Conservation (phyloP, 2,113 vertebrate genomes). For the Alces alces region DNA sequence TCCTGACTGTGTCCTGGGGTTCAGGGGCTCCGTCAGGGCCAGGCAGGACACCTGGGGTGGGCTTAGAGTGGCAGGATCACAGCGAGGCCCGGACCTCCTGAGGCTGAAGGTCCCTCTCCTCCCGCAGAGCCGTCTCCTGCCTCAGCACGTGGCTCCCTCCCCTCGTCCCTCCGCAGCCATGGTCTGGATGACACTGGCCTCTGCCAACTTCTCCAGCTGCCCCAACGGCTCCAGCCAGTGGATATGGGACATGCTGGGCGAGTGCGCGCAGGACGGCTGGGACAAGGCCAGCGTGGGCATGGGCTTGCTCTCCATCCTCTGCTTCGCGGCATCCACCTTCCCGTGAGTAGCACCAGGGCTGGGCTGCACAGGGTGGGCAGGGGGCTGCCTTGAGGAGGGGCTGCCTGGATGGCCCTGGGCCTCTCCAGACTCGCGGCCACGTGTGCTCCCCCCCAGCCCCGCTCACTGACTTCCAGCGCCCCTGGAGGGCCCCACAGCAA, state of each 20-base stretch:
- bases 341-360: slow-evolving; percentile 84
- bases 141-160: background rate
- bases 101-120: background rate
- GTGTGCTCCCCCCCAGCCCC: accelerated
- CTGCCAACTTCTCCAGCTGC: slow-evolving; percentile 83
- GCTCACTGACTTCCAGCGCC: background rate
- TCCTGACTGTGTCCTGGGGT: background rate
- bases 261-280: slow-evolving; percentile 87
- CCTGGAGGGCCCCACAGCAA: background rate
- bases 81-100: background rate
- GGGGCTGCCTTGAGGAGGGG: background rate
- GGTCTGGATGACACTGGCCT: slow-evolving; percentile 46
- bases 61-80: accelerated
- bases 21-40: background rate
- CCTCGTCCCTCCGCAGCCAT: background rate
- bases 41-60: background rate
- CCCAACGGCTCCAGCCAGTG: slow-evolving; percentile 87
- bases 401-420: background rate
- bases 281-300: slow-evolving; percentile 90
- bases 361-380: background rate
- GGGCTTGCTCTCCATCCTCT: slow-evolving; percentile 91
- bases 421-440: background rate
- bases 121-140: background rate
- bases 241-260: slow-evolving; percentile 87
- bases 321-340: slow-evolving; percentile 89